phyloP scores from a whole-genome alignment of 2,113 vertebrate species.

The Rana temporaria region DNA sequence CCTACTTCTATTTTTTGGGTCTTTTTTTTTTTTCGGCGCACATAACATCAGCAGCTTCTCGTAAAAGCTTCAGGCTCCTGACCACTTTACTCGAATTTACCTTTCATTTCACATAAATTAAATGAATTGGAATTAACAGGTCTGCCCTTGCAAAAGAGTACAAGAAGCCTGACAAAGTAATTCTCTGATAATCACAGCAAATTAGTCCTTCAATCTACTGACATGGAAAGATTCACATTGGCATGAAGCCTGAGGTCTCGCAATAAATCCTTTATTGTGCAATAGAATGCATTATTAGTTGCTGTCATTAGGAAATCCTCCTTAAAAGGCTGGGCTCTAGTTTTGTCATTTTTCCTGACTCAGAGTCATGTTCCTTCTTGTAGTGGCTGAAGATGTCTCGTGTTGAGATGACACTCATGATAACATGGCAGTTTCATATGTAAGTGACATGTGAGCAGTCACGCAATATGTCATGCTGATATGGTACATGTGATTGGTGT shows the following conservation, averaged over 20 bases:
- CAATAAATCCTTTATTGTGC: conserved; percentile 63
- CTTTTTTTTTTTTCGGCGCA: conserved; percentile 45
- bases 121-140: conserved; percentile 71
- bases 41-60: conserved; percentile 62
- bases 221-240: conserved; percentile 71
- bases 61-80: conserved; percentile 67
- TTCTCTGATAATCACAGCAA: conserved; percentile 71
- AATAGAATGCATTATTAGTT: conserved; percentile 62
- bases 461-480: neutral
- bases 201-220: conserved; percentile 70
- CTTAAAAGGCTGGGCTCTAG: conserved; percentile 43
- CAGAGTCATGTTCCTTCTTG: neutral
- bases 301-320: conserved; percentile 53
- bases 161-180: conserved; percentile 70
- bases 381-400: neutral
- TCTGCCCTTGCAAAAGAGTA: conserved; percentile 69
- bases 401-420: neutral
- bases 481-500: neutral
- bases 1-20: too few species aligned
- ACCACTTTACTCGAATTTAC: conserved; percentile 66
- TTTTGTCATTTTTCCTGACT: conserved; percentile 36
- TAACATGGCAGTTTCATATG: neutral
- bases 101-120: conserved; percentile 66
- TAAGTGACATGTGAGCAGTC: conserved; percentile 32
- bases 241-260: conserved; percentile 64